A percentile compares a stretch with the other conserved stretches of the same genome.
phyloP scores from a whole-genome alignment of 1,140 invertebrate genomes.

The Hycleus phaleratus region DNA sequence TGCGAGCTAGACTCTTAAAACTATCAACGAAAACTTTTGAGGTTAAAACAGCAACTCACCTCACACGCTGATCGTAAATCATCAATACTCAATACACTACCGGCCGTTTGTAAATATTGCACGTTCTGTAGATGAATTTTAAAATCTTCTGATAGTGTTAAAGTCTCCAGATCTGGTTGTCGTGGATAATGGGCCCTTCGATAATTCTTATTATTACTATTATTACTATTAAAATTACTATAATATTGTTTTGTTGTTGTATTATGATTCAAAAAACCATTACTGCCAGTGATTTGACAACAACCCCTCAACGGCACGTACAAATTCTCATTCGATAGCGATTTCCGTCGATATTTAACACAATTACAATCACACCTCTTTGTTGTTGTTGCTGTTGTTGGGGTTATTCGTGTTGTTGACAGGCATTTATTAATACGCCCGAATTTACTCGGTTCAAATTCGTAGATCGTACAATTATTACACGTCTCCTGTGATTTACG shows the following conservation, averaged over 20 bases:
- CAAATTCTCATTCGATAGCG: constrained; percentile 50
- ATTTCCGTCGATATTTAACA: constrained; percentile 40
- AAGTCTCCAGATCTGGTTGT: constrained; percentile 35
- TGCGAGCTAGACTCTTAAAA: not conserved
- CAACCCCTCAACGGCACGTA: constrained; percentile 38
- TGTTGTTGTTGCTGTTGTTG: not conserved
- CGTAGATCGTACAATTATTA: constrained; percentile 38
- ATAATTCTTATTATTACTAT: constrained; percentile 24
- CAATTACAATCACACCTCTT: constrained; percentile 32
- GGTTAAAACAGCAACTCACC: constrained; percentile 20
- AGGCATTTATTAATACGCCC: constrained; percentile 26
- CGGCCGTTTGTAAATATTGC: constrained; percentile 58
- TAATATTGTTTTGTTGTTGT: constrained; percentile 12
- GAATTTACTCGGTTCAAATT: constrained; percentile 32
- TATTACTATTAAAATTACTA: no score
- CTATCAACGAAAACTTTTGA: not conserved
- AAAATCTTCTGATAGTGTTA: constrained; percentile 49
- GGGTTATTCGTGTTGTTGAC: constrained; percentile 8
- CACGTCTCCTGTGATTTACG: constrained; percentile 36
- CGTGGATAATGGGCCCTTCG: constrained; percentile 35
- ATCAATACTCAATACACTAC: constrained; percentile 46
- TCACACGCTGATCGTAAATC: constrained; percentile 35
- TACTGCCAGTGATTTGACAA: constrained; percentile 25
- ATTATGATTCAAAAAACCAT: constrained; percentile 23
- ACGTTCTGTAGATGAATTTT: constrained; percentile 60